Evolutionary conservation across 2,113 vertebrate genomes (phyloP), one percentile per base, ranked within the genome.

Genomic region (Coturnix japonica): DNA sequence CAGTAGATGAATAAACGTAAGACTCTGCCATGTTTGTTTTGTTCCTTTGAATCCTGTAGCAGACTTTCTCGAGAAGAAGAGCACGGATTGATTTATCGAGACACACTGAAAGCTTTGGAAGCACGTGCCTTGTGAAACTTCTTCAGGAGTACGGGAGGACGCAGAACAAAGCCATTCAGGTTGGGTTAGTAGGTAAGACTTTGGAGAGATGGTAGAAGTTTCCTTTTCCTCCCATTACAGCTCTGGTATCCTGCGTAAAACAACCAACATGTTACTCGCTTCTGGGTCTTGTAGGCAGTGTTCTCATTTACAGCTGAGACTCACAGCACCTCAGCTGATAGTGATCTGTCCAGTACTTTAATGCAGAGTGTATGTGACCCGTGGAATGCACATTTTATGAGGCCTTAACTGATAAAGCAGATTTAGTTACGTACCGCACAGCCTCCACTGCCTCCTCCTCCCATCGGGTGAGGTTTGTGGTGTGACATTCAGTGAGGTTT

Each of bases 171-270:
- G 67, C 95, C 43, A 97, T 99, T 86, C 98, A 96, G 80, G 98
- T 99, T 87, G 99, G 98, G 2, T 72, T 99, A 17, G 97, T 99
- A 64, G 99, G 99, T 99, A 95, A 91, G 95, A 5, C 1, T 69
- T 64, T 47, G 8, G 16, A 78, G 35, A 85, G 11, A n/a, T 8
- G 57, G 28, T n/a, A 97, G 97, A 13, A 94, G 9, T 35, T 63
- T 79, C 30, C 33, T 81, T 57, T 47, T 84, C 6, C 9, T 78
- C 54, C 43, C 4, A 1, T 56, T 9, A 44, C 81, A 65, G 30
- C 54, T 83, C 67, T 74, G 18, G 25, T 85, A 25, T 67, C 20
- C n/a, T 26, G 23, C 17, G 9, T 78, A 39, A 54, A 80, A 21
- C 46, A 60, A 31, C 25, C 57, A 31, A 35, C 17, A 13, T 1